phyloP scores from a whole-genome alignment of 2,888 invertebrate genomes.

The Macrophya annulata region DNA sequence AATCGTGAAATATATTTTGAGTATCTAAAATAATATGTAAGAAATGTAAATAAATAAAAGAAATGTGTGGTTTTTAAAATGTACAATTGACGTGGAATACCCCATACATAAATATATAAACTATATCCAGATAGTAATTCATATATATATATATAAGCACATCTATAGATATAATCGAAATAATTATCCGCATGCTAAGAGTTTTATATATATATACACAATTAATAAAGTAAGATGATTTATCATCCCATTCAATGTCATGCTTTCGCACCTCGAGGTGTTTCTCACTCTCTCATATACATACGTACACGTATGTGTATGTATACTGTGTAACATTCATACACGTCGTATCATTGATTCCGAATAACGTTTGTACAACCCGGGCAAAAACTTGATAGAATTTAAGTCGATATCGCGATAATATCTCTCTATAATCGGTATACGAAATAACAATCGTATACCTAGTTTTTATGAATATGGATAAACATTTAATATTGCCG shows the following conservation, averaged over 20 bases:
- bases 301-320: not conserved
- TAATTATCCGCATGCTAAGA: not conserved
- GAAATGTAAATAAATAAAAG: no score
- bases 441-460: not conserved
- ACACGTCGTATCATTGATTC: not conserved
- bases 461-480: no score
- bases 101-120: not conserved
- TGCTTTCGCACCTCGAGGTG: not conserved
- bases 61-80: no score
- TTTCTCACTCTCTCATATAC: not conserved
- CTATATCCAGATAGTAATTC: no score
- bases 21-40: no score
- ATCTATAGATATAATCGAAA: not conserved
- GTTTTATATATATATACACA: not conserved
- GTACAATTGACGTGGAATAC: no score
- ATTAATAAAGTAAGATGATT: not conserved
- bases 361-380: conserved; percentile 7
- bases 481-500: no score
- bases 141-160: not conserved
- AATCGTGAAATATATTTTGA: no score
- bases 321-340: not conserved
- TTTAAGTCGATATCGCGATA: not conserved
- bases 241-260: not conserved
- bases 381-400: not conserved
- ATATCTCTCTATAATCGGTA: conserved; percentile 1